phyloP scores from a whole-genome alignment of 2,888 invertebrate genomes.

The Andrena praecox region DNA sequence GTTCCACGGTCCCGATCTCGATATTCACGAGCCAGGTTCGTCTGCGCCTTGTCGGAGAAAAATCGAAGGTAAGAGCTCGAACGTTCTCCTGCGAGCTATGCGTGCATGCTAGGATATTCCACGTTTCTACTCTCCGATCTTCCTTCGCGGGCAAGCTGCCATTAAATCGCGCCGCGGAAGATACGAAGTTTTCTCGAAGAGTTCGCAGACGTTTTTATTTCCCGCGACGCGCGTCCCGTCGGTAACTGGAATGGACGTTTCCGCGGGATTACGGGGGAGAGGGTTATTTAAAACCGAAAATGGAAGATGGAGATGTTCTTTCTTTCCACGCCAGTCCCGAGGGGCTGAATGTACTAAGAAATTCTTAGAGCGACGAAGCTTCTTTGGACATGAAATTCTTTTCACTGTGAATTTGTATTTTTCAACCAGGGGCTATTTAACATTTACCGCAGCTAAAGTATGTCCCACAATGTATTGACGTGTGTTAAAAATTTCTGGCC shows the following conservation, averaged over 20 bases:
- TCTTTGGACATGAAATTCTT: neutral
- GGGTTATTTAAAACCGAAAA: neutral
- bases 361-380: no score
- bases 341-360: neutral
- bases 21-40: slow-evolving; percentile 60
- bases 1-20: slow-evolving; percentile 62
- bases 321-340: neutral
- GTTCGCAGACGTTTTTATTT: slow-evolving; percentile 25
- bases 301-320: neutral
- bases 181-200: neutral
- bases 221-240: neutral
- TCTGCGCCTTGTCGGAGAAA: slow-evolving; percentile 32
- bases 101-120: slow-evolving; percentile 45
- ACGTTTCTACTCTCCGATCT: slow-evolving; percentile 34
- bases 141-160: slow-evolving; percentile 21
- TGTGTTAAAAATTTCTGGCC: no score
- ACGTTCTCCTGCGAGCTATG: slow-evolving; percentile 33
- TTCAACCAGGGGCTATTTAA: no score
- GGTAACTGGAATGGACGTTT: neutral
- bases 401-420: no score
- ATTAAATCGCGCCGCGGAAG: slow-evolving; percentile 28
- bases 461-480: no score
- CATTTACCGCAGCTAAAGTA: no score
- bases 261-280: neutral
- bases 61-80: slow-evolving; percentile 54